Evolutionary conservation across 2,113 vertebrate genomes (phyloP).

Genomic region (Actenoides lindsayi): DNA sequence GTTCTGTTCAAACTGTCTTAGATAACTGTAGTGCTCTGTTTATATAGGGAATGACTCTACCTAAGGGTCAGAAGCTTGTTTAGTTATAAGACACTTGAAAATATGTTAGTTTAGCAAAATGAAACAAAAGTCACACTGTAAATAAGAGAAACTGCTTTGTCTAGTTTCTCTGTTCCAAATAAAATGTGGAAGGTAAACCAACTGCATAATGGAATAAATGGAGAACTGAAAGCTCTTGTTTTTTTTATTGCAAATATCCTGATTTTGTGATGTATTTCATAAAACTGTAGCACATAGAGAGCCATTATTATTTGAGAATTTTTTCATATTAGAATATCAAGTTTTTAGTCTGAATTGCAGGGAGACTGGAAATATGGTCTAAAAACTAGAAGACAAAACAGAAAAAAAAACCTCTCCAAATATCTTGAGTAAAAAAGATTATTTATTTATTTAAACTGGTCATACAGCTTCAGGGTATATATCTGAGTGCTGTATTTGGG

Average conservation of each 20-base stretch:
- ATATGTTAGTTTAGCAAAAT: neutral
- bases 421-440: neutral
- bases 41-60: neutral
- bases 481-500: neutral
- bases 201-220: neutral
- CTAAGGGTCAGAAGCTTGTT: neutral
- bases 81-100: neutral
- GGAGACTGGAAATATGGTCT: neutral
- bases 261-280: neutral
- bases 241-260: fast-evolving
- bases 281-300: neutral
- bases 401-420: neutral
- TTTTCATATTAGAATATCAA: neutral
- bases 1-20: neutral
- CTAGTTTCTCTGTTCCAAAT: neutral
- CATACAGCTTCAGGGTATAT: neutral
- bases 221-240: neutral
- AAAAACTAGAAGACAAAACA: neutral
- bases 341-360: neutral
- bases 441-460: neutral
- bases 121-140: neutral
- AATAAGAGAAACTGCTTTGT: neutral
- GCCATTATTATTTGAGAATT: neutral
- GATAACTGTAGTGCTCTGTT: neutral
- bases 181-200: neutral